phyloP scores from a whole-genome alignment of 2,797 vertebrate species.

The Neostethus bicornis region DNA sequence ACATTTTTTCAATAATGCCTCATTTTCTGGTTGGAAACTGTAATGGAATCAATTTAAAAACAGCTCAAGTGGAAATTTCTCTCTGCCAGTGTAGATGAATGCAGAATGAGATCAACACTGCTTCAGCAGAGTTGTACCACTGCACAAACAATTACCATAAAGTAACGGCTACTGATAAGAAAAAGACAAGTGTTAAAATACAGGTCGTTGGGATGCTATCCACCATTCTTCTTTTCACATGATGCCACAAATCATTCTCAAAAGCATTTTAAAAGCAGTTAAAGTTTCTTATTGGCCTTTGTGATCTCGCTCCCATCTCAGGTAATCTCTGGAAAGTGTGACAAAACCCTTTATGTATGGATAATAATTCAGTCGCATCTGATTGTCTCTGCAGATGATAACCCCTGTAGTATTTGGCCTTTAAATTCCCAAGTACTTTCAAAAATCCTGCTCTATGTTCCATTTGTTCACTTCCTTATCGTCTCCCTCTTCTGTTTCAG shows the following conservation, averaged over 20 bases:
- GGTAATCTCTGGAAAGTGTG: slow-evolving; percentile 47
- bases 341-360: slow-evolving; percentile 57
- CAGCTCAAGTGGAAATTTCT: slow-evolving; percentile 13
- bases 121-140: slow-evolving; percentile 33
- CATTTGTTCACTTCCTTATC: slow-evolving; percentile 69
- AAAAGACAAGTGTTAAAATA: slow-evolving; percentile 42
- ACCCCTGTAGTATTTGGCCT: slow-evolving; percentile 75
- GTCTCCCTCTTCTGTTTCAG: slow-evolving; percentile 60
- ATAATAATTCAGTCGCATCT: slow-evolving; percentile 70
- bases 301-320: slow-evolving; percentile 59
- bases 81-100: slow-evolving; percentile 13
- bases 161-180: slow-evolving; percentile 27
- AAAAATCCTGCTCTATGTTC: slow-evolving; percentile 66
- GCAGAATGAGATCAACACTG: background rate
- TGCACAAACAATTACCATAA: slow-evolving; percentile 32
- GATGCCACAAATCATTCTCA: slow-evolving; percentile 54
- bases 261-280: slow-evolving; percentile 51
- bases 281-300: slow-evolving; percentile 65
- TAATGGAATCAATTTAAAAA: too few relatives aligned
- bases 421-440: slow-evolving; percentile 75
- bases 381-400: slow-evolving; percentile 75
- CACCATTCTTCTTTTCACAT: slow-evolving; percentile 26
- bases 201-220: slow-evolving; percentile 24
- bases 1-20: background rate
- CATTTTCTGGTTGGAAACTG: too few relatives aligned